Percentiles rank a stretch among this genome's conserved stretches.
Evolutionary conservation across 2,113 vertebrate genomes (phyloP).

Genomic region (Oncorhynchus masou): DNA sequence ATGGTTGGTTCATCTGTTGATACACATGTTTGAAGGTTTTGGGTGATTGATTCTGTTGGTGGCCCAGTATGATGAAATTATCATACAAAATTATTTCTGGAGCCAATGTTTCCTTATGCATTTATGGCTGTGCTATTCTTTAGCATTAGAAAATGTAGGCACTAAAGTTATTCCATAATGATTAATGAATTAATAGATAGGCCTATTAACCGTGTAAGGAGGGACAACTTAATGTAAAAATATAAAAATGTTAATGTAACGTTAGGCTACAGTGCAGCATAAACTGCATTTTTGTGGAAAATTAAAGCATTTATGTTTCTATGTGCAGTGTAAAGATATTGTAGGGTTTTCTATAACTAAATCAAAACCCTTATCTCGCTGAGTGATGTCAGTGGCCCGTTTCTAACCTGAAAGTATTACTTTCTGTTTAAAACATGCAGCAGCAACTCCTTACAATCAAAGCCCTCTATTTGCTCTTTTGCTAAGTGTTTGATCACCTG

Average conservation of each 20-base stretch:
- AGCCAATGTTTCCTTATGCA: no score
- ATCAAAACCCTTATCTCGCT: neutral
- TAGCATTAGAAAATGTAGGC: no score
- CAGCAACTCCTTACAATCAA: slow-evolving; percentile 26
- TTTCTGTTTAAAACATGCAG: slow-evolving; percentile 33
- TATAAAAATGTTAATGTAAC: neutral
- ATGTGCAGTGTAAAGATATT: neutral
- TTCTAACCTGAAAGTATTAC: slow-evolving; percentile 15
- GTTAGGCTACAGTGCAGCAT: neutral
- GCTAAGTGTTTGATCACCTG: slow-evolving; percentile 64
- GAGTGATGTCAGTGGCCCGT: slow-evolving; percentile 18
- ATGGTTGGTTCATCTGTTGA: no score
- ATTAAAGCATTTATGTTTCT: neutral
- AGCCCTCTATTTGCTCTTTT: slow-evolving; percentile 46
- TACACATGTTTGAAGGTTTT: no score
- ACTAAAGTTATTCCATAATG: no score
- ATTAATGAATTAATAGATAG: neutral
- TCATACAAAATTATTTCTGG: no score
- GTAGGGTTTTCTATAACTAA: neutral
- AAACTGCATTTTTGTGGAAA: neutral
- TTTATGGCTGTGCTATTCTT: no score
- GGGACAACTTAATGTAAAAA: neutral
- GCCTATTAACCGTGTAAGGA: neutral
- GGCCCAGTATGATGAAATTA: no score
- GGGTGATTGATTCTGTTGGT: no score